These are phyloP conservation scores for Spea multiplicata DNA, from an alignment of 2,113 vertebrate species.

Conservation along the genomic window DNA sequence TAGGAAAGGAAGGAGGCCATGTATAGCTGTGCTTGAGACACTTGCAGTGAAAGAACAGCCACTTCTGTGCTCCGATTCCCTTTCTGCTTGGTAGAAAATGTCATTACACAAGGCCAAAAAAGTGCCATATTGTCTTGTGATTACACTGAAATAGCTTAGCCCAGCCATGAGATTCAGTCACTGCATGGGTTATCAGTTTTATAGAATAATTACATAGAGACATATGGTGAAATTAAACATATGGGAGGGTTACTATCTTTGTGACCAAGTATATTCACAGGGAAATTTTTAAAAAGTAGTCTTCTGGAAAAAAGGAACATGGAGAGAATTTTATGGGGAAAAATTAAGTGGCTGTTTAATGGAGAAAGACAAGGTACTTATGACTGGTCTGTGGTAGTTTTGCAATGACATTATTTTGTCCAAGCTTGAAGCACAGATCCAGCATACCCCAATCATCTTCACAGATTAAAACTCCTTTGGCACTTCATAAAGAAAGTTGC, in stretches of 20 bases:
- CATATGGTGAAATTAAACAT: too few species aligned
- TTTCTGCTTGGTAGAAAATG: neutral
- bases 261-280: too few species aligned
- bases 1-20: constrained; percentile 6
- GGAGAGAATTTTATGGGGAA: neutral
- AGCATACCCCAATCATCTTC: constrained; percentile 20
- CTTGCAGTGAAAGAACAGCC: constrained; percentile 1
- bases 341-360: neutral
- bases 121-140: neutral
- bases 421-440: constrained; percentile 17
- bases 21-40: constrained; percentile 9
- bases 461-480: constrained; percentile 41
- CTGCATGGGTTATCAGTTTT: too few species aligned
- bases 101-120: neutral
- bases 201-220: too few species aligned
- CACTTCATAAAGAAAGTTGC: constrained; percentile 14
- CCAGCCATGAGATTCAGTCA: neutral
- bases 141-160: neutral
- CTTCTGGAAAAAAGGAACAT: too few species aligned
- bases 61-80: constrained; percentile 3
- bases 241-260: too few species aligned
- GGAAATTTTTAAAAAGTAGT: too few species aligned
- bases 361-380: neutral
- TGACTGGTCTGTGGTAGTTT: too few species aligned
- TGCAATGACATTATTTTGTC: constrained; percentile 1